phyloP scores from a whole-genome alignment of 2,113 vertebrate species.

The Lipotes vexillifer region DNA sequence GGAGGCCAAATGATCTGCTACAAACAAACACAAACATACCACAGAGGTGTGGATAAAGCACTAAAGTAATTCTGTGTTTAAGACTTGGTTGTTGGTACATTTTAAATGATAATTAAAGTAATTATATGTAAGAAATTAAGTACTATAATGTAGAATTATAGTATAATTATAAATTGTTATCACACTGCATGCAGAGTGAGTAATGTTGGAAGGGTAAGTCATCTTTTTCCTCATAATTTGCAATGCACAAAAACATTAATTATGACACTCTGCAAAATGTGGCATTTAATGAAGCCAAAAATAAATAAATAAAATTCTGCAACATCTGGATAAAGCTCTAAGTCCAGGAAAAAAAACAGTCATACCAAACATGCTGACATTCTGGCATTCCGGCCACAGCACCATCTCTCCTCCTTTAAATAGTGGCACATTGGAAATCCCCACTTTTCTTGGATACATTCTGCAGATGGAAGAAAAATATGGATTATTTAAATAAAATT shows the following conservation, averaged over 20 bases:
- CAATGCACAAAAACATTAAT: conserved; percentile 69
- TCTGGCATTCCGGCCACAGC: conserved; percentile 94
- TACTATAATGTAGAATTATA: background rate
- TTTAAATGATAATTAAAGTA: background rate
- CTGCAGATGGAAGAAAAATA: conserved; percentile 77
- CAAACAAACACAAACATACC: background rate
- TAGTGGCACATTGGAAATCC: conserved; percentile 96
- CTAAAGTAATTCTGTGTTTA: background rate
- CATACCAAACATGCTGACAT: conserved; percentile 98
- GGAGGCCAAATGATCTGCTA: background rate
- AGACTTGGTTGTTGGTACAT: background rate
- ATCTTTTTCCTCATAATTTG: conserved; percentile 59
- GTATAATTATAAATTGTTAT: background rate
- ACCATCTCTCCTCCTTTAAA: conserved; percentile 87
- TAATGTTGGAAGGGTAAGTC: conserved; percentile 51
- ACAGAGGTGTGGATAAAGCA: background rate
- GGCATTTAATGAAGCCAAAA: conserved; percentile 70
- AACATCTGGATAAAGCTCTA: conserved; percentile 70
- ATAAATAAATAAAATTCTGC: conserved; percentile 47
- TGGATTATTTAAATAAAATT: conserved; percentile 50
- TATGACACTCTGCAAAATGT: conserved; percentile 54
- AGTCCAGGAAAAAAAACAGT: conserved; percentile 45
- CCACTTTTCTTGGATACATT: conserved; percentile 74
- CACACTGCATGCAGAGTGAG: conserved; percentile 29
- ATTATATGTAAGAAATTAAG: background rate